Conservation (phyloP, 2,113 vertebrate species). For the Chamaetylas fuelleborni region DNA sequence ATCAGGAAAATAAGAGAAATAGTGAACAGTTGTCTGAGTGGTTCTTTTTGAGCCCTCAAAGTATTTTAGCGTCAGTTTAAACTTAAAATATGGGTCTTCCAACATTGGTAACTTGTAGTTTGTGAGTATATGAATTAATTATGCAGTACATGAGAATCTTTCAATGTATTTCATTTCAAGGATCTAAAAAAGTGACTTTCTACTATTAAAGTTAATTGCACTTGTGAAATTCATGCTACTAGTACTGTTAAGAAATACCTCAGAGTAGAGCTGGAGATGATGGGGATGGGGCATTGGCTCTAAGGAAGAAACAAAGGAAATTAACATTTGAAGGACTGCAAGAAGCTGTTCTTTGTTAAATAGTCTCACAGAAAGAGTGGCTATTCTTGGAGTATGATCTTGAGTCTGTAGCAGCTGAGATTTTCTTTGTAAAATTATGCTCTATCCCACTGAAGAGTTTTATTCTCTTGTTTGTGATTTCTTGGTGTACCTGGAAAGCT, state of each 20-base stretch:
- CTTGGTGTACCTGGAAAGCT: not conserved
- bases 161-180: not conserved
- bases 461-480: not conserved
- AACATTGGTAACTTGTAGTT: not conserved
- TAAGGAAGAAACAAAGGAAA: not conserved
- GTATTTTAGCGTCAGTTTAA: not conserved
- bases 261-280: not conserved
- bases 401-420: not conserved
- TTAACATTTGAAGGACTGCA: not conserved
- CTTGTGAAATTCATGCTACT: not conserved
- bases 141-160: not conserved
- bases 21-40: not conserved
- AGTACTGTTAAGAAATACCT: not conserved
- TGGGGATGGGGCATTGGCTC: not conserved
- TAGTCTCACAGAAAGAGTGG: not conserved
- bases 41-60: not conserved
- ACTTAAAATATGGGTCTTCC: not conserved
- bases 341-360: not conserved
- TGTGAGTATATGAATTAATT: not conserved
- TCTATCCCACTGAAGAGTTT: not conserved
- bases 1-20: not conserved
- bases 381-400: not conserved
- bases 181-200: not conserved
- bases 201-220: not conserved
- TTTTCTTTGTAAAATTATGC: not conserved